These are phyloP conservation scores for Plutella xylostella DNA, from an alignment of 2,888 invertebrate species.

Conservation along the genomic window DNA sequence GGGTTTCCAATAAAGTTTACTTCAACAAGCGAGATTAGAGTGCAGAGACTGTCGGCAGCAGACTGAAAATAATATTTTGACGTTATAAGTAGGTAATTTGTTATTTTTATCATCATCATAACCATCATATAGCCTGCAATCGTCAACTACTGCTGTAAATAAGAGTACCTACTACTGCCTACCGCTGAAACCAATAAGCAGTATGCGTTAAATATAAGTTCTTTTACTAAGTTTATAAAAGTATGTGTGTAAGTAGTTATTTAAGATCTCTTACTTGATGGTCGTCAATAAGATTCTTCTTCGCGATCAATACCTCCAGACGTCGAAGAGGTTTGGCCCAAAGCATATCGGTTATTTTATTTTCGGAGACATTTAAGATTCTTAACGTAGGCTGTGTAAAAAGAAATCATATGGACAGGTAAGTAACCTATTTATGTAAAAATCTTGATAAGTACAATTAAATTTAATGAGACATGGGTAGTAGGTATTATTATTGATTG, in stretches of 20 bases:
- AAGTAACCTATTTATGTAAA: not conserved
- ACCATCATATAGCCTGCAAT: too few species aligned
- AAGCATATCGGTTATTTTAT: constrained; percentile 67
- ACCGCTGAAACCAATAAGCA: too few species aligned
- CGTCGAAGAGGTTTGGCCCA: constrained; percentile 62
- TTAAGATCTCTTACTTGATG: too few species aligned
- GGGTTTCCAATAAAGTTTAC: constrained; percentile 74
- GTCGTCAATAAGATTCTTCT: constrained; percentile 49
- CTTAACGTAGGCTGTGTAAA: constrained; percentile 68
- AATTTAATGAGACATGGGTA: too few species aligned
- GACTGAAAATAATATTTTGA: constrained; percentile 58
- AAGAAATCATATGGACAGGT: not conserved
- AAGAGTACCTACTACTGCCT: not conserved
- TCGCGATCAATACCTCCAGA: constrained; percentile 67
- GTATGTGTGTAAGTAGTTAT: too few species aligned
- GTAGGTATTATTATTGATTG: too few species aligned
- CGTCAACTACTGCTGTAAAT: not conserved
- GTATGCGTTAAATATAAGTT: too few species aligned
- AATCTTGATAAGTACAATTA: not conserved
- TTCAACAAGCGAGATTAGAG: constrained; percentile 65
- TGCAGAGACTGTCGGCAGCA: constrained; percentile 64
- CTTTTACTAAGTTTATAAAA: too few species aligned
- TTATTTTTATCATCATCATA: too few species aligned
- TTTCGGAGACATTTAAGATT: constrained; percentile 73
- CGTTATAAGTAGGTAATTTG: not conserved